phyloP scores from a whole-genome alignment of 2,113 vertebrate species.

The Pangasianodon gigas region DNA sequence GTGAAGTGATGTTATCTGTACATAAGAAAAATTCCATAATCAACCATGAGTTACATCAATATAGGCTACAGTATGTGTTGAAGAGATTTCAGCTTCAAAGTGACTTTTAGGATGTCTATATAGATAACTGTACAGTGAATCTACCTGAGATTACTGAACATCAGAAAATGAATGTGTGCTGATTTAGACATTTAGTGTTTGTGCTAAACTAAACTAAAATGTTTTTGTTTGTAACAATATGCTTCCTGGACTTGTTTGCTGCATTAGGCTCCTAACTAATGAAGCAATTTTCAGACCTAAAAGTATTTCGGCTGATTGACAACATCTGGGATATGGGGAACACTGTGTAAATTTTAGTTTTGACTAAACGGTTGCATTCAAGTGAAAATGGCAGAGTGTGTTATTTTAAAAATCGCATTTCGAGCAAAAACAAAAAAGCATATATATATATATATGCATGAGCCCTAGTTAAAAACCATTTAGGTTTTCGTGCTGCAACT shows the following conservation, averaged over 20 bases:
- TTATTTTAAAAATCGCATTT: background rate
- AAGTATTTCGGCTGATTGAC: background rate
- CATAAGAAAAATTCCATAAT: background rate
- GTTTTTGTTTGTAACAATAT: background rate
- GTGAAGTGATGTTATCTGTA: background rate
- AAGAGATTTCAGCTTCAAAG: background rate
- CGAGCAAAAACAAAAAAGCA: background rate
- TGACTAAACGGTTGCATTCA: background rate
- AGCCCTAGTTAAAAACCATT: constrained; percentile 4
- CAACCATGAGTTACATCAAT: too few species aligned
- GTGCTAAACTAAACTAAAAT: background rate
- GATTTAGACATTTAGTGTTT: background rate
- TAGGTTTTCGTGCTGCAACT: background rate
- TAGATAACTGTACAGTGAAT: background rate
- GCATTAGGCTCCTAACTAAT: background rate
- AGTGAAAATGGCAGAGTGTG: background rate
- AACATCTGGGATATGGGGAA: background rate
- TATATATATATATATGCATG: background rate
- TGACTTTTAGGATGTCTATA: background rate
- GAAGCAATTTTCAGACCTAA: background rate
- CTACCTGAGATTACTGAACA: background rate
- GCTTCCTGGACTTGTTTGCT: background rate
- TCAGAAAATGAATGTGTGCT: background rate
- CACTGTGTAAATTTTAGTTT: background rate
- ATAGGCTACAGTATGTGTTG: background rate